Evolutionary conservation across 1,140 invertebrate genomes (phyloP).

Genomic region (Musca domestica): DNA sequence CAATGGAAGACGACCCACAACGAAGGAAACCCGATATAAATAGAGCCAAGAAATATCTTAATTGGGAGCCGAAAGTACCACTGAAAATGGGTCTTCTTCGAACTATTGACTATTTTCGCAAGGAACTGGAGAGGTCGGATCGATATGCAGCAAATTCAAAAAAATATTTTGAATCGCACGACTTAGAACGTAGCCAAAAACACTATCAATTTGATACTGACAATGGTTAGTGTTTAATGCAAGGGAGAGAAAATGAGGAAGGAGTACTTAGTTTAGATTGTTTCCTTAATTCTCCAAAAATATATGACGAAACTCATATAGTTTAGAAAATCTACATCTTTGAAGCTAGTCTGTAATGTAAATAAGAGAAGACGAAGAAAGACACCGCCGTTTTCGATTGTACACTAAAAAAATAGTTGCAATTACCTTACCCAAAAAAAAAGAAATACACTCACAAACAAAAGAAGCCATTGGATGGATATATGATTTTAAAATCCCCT

Average conservation of each 20-base stretch:
- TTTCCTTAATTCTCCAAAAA: too few species aligned
- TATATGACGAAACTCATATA: too few species aligned
- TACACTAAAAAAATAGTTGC: too few species aligned
- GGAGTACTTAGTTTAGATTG: conserved; percentile 10
- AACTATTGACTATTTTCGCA: conserved; percentile 89
- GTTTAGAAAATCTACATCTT: too few species aligned
- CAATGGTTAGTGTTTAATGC: conserved; percentile 19
- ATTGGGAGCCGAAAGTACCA: conserved; percentile 91
- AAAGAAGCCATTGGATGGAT: too few species aligned
- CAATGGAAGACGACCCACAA: conserved; percentile 95
- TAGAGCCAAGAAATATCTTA: conserved; percentile 78
- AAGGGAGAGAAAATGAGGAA: background rate
- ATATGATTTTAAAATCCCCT: too few species aligned
- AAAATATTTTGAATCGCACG: conserved; percentile 44
- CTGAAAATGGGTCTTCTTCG: conserved; percentile 79
- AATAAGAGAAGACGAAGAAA: too few species aligned
- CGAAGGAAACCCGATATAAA: conserved; percentile 89
- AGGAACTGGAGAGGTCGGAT: conserved; percentile 70
- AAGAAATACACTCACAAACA: too few species aligned
- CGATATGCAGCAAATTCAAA: conserved; percentile 47
- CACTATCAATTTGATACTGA: conserved; percentile 18
- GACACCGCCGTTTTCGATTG: too few species aligned
- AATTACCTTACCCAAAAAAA: too few species aligned
- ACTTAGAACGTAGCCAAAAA: conserved; percentile 35
- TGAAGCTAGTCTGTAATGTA: too few species aligned